Base-by-base conservation (phyloP, 92 coral and sea anemone species). In the Plumapathes pennacea region DNA sequence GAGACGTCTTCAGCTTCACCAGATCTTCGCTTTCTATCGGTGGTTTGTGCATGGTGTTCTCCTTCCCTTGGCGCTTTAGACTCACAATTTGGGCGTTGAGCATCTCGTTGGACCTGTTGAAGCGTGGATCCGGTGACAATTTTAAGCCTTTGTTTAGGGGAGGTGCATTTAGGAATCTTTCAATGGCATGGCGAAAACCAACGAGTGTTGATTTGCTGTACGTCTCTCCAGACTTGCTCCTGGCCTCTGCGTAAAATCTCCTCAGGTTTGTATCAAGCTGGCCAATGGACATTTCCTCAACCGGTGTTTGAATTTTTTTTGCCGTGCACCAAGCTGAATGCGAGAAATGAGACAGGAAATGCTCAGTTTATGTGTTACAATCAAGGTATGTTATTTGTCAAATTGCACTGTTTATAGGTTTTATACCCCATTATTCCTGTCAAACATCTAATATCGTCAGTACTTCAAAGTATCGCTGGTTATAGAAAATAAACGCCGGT, bases 11-110 rank as follows among this genome's bases (percentile, higher is more conserved):
- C 43, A 83, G 23, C 67, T 42, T 50, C 51, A 25, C 34, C 40
- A 76, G 46, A 60, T 83, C 80, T 63, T 75, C 82, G 10, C 17
- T 29, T 30, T 74, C 83, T 26, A 70, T 38, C 21, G 52, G 42
- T 7, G 84, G 85, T 54, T 71, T 77, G 85, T 64, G 85, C 15
- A 2, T 53, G n/a, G 53, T 59, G 15, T 64, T 71, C 42, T 71
- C 81, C 46, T 83, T 59, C 9, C 81, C 78, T 6, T 57, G 69
- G 22, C 61, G 54, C 63, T 76, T 76, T 34, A 82, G 21, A 26
- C 38, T 28, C 1, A 46, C 68, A 6, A 77, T 32, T 32, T 55
- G 24, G 2, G 84, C 84, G 41, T 77, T 40, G 0, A 77, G 71
- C 61, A 77, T 54, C 20, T 53, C 36, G 46, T 77, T 77, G 48